Evolutionary conservation across 2,888 invertebrate genomes (phyloP).

Genomic region (Balanococcus diminutus): DNA sequence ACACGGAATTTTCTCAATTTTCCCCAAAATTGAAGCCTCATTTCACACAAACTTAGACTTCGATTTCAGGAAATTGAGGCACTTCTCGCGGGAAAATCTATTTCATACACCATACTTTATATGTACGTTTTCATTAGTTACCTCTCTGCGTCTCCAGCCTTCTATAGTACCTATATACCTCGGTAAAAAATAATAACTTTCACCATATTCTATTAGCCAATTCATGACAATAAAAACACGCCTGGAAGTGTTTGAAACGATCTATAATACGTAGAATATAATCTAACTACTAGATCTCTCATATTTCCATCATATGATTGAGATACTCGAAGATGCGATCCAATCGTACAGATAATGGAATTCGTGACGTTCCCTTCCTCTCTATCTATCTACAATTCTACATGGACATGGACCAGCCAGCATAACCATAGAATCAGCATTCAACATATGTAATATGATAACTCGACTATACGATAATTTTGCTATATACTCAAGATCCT

Average conservation of each 20-base stretch:
- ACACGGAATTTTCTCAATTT: too few relatives aligned
- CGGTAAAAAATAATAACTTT: not conserved
- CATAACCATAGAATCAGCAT: not conserved
- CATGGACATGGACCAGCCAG: not conserved
- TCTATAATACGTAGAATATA: not conserved
- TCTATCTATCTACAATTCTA: not conserved
- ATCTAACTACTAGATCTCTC: not conserved
- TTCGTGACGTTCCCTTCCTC: not conserved
- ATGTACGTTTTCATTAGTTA: not conserved
- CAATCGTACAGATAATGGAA: not conserved
- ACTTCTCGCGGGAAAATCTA: not conserved
- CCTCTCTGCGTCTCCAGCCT: not conserved
- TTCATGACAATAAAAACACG: slow-evolving; percentile 4
- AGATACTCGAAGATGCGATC: not conserved
- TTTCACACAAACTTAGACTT: too few relatives aligned
- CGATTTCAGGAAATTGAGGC: not conserved
- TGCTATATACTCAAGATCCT: not conserved
- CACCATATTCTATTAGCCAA: not conserved
- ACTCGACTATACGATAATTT: not conserved
- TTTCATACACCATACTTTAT: not conserved
- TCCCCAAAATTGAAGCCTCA: too few relatives aligned
- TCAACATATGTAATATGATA: not conserved
- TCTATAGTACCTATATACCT: not conserved
- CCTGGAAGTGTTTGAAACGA: not conserved
- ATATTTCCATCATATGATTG: not conserved